Conservation (phyloP, 2,888 invertebrate genomes). For the Dryomyza anilis region DNA sequence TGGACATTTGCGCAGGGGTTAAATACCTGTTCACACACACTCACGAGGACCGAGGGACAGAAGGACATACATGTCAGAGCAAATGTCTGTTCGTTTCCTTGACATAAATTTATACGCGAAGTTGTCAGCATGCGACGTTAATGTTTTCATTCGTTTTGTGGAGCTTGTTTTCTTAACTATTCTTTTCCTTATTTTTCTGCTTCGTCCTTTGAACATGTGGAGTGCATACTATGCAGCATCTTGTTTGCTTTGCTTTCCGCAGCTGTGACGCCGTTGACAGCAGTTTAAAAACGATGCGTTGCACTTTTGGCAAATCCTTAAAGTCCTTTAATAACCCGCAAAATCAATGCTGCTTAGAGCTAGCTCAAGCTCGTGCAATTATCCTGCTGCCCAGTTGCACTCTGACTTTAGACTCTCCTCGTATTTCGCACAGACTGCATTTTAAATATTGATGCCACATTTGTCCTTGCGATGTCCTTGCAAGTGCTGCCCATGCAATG, state of each 20-base stretch:
- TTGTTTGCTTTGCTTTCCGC: neutral
- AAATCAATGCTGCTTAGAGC: too few species aligned
- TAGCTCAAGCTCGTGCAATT: too few species aligned
- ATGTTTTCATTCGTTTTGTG: conserved; percentile 11
- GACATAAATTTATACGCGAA: conserved; percentile 11
- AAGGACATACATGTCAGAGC: neutral
- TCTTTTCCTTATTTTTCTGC: neutral
- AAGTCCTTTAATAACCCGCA: too few species aligned
- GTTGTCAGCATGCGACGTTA: conserved; percentile 4
- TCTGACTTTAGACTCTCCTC: too few species aligned
- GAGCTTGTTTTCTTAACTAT: neutral
- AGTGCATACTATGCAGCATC: too few species aligned
- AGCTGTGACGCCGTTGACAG: neutral
- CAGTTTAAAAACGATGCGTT: neutral
- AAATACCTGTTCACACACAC: conserved; percentile 1
- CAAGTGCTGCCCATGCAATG: too few species aligned
- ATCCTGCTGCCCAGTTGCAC: too few species aligned
- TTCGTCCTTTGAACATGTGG: too few species aligned
- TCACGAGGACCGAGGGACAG: neutral
- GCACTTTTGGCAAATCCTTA: neutral
- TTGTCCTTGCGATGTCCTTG: too few species aligned
- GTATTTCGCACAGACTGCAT: too few species aligned
- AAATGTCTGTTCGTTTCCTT: neutral
- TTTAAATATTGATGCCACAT: too few species aligned
- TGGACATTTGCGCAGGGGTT: conserved; percentile 14